Evolutionary conservation across 2,113 vertebrate genomes (phyloP).

Genomic region (Forbesichthys papilliferus): DNA sequence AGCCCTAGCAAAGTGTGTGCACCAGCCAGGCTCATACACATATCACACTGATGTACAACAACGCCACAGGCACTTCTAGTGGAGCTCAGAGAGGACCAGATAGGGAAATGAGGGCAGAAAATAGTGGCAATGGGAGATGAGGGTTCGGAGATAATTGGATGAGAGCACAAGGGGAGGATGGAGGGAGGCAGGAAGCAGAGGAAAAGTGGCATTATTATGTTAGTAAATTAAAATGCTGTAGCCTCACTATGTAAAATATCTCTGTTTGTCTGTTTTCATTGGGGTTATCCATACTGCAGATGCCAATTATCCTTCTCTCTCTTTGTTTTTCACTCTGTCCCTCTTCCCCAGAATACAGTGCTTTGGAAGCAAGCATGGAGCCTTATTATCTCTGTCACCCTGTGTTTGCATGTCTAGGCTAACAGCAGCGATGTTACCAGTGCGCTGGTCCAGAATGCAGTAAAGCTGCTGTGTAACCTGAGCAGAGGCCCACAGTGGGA

Average conservation of each 20-base stretch:
- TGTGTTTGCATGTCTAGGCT: conserved; percentile 31
- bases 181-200: conserved; percentile 23
- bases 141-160: not conserved
- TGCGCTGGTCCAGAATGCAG: conserved; percentile 54
- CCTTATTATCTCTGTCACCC: conserved; percentile 2
- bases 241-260: too few relatives aligned
- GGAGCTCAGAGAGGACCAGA: conserved; percentile 66
- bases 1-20: conserved; percentile 57
- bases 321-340: not conserved
- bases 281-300: too few relatives aligned
- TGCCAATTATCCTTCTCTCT: not conserved
- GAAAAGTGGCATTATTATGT: not conserved
- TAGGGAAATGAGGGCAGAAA: conserved; percentile 54
- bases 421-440: conserved; percentile 31
- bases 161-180: conserved; percentile 41
- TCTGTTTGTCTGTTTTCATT: too few relatives aligned
- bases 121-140: not conserved
- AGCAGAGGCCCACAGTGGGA: conserved; percentile 42
- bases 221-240: too few relatives aligned
- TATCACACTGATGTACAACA: conserved; percentile 61
- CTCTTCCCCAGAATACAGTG: not conserved
- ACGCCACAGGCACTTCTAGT: conserved; percentile 62
- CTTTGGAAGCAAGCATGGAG: conserved; percentile 6
- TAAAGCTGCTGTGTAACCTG: conserved; percentile 61
- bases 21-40: conserved; percentile 56